These are phyloP conservation scores for Halictus ligatus DNA, from an alignment of 2,888 invertebrate genomes.

Conservation along the genomic window DNA sequence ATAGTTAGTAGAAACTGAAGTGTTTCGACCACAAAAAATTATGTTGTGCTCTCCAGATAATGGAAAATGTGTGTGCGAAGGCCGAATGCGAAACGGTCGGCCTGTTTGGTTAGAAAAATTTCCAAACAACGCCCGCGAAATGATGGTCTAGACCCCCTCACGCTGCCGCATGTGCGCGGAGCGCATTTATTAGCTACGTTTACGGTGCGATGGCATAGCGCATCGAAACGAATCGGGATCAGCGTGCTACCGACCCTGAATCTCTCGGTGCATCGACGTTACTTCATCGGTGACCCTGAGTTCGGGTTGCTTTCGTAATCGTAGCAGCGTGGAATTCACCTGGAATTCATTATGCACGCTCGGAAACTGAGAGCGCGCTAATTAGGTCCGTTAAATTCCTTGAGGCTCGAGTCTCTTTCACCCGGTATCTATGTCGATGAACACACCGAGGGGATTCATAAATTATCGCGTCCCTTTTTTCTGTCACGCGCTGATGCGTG, in stretches of 20 bases:
- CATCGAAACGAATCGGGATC: constrained; percentile 43
- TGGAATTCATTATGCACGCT: constrained; percentile 23
- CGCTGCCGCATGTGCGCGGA: neutral
- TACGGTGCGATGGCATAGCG: neutral
- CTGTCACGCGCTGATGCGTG: neutral
- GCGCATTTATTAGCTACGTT: constrained; percentile 18
- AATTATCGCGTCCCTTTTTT: neutral
- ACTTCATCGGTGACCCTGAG: constrained; percentile 37
- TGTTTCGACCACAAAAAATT: neutral
- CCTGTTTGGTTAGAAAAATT: neutral
- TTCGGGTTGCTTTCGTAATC: constrained; percentile 38
- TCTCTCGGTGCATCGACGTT: constrained; percentile 26
- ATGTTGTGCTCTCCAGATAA: neutral
- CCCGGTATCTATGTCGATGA: constrained; percentile 24
- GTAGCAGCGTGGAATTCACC: constrained; percentile 23
- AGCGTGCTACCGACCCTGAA: constrained; percentile 34
- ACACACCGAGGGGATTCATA: constrained; percentile 19
- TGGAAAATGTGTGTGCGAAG: neutral
- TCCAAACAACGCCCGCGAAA: too few species aligned
- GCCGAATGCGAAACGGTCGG: neutral
- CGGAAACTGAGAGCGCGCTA: constrained; percentile 11
- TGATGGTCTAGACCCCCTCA: neutral
- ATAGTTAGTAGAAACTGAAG: neutral
- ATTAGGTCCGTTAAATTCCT: constrained; percentile 35
- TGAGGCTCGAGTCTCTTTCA: constrained; percentile 16